Evolutionary conservation across 2,888 invertebrate species (phyloP), one percentile per base, ranked within the genome.

Genomic region (Folsomia manolachei): DNA sequence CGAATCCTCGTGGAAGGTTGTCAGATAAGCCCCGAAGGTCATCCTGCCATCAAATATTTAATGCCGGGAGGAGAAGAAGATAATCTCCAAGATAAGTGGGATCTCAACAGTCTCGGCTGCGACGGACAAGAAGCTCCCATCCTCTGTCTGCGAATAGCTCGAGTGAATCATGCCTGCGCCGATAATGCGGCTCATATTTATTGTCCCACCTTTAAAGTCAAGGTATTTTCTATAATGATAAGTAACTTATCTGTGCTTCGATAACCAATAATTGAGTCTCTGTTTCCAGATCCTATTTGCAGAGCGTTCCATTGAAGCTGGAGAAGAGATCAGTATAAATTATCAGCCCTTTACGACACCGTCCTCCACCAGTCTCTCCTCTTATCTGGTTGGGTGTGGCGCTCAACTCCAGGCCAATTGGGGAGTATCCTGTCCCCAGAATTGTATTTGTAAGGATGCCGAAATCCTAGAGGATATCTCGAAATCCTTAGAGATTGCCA

Each of bases 1-100:
- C 64, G 69, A 14, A 72, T 72, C 0, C 63, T 72, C 11, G 69
- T 72, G 0, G 72, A 72, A 9, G 53, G 26, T 14, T n/a, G n/a
- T n/a, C n/a, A n/a, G n/a, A 9, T 14, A 27, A n/a, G 21, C 23
- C 60, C 63, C 0, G n/a, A 26, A 1, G 21, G 2, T 60, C 60
- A 65, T 60, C 65, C 70, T 0, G 27, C 14, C 1, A 24, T 66
- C 27, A 14, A 23, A 0, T 61, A 71, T 26, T 62, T 67, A 0
- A 67, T 62, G 66, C 71, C 71, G 4, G 4, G 18, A n/a, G 19
- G 61, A 14, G 71, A 62, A 26, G n/a, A n/a, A n/a, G n/a, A n/a
- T n/a, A 66, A 61, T 9, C 7, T 51, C 7, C 21, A 62, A 21
- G 61, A 61, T 1, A 66, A 71, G 51, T 67, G 61, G 21, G 7